Evolutionary conservation across 1,140 invertebrate species (phyloP).

Genomic region (Hermatobates lingyangjiaoensis): DNA sequence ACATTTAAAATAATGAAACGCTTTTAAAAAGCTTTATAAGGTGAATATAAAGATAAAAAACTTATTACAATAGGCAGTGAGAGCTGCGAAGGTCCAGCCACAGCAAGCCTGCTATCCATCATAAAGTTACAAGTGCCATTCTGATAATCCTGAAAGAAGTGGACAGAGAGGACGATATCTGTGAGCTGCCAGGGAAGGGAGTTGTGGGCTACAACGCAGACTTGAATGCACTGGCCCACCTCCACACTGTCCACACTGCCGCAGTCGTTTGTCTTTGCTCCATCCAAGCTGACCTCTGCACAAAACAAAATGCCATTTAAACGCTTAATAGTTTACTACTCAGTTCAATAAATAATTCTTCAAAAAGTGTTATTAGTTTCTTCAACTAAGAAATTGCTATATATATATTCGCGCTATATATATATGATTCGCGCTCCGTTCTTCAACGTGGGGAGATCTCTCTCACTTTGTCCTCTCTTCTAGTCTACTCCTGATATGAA

Average conservation of each 20-base stretch:
- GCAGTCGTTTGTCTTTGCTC: background rate
- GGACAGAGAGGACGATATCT: constrained; percentile 50
- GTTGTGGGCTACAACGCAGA: constrained; percentile 53
- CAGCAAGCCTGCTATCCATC: constrained; percentile 60
- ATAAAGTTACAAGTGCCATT: constrained; percentile 69
- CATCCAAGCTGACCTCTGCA: constrained; percentile 11
- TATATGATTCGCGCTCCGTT: too few species aligned
- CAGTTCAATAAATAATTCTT: too few species aligned
- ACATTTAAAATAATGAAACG: too few species aligned
- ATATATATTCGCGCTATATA: too few species aligned
- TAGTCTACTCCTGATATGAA: too few species aligned
- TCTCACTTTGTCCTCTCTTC: too few species aligned
- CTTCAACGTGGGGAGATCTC: too few species aligned
- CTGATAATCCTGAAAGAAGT: constrained; percentile 80
- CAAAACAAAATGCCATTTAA: background rate
- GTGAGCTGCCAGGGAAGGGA: constrained; percentile 44
- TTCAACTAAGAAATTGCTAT: too few species aligned
- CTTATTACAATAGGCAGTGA: constrained; percentile 33
- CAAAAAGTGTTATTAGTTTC: too few species aligned
- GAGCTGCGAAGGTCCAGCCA: constrained; percentile 55
- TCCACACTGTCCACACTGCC: constrained; percentile 30
- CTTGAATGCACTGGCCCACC: constrained; percentile 50
- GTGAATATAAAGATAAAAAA: constrained; percentile 6
- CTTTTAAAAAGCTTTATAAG: too few species aligned
- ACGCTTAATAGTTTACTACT: too few species aligned